Conservation (phyloP, 1,140 invertebrate species). For the Trachymyrmex septentrionalis region DNA sequence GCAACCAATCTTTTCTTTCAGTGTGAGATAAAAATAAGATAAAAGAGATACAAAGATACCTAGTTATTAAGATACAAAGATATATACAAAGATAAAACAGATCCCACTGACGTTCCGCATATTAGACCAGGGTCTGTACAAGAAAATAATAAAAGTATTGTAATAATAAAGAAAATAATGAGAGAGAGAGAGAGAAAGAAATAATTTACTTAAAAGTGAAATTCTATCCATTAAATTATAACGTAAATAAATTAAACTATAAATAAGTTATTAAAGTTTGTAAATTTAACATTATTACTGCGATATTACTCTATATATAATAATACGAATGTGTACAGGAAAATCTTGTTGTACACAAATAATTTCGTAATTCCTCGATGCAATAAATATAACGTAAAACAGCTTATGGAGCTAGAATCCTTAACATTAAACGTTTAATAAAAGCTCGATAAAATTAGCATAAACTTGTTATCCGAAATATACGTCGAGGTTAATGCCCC, state of each 20-base stretch:
- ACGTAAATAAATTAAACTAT: not conserved
- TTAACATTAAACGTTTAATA: not conserved
- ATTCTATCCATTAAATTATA: not conserved
- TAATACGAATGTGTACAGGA: too few relatives aligned
- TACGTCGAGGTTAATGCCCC: not conserved
- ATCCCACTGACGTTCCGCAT: too few relatives aligned
- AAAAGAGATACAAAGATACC: too few relatives aligned
- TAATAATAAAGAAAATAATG: too few relatives aligned
- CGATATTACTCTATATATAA: too few relatives aligned
- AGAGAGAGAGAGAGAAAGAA: too few relatives aligned
- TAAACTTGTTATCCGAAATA: slow-evolving; percentile 16
- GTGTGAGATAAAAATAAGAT: too few relatives aligned
- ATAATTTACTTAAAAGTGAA: not conserved
- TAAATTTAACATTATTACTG: not conserved
- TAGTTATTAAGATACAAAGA: too few relatives aligned
- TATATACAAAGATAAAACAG: too few relatives aligned
- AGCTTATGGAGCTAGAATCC: not conserved
- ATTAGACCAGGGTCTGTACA: too few relatives aligned
- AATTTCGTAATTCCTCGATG: slow-evolving; percentile 2
- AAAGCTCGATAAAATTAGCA: not conserved
- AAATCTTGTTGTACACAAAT: not conserved
- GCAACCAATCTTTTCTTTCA: too few relatives aligned
- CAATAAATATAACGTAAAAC: not conserved
- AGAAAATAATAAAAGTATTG: too few relatives aligned
- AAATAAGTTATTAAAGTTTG: not conserved